Conservation (phyloP, 2,888 invertebrate genomes). For the Melieria omissa region DNA sequence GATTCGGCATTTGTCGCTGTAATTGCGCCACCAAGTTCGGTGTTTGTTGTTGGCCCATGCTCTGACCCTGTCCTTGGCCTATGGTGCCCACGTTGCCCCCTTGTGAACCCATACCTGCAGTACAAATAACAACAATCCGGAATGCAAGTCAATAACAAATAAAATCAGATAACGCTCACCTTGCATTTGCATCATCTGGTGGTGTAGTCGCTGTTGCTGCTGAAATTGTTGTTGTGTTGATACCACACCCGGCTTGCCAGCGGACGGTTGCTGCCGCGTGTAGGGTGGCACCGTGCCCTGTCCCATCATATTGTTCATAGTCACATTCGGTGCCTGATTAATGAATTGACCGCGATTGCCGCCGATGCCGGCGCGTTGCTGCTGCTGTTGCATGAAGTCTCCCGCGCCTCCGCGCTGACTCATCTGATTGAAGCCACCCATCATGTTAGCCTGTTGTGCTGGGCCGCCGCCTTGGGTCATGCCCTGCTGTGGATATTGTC, state of each 20-base stretch:
- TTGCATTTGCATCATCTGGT: constrained; percentile 74
- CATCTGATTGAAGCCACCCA: constrained; percentile 66
- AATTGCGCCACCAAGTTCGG: constrained; percentile 75
- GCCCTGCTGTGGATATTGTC: constrained; percentile 66
- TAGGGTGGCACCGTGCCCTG: constrained; percentile 83
- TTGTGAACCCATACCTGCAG: constrained; percentile 60
- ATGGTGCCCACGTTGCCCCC: constrained; percentile 54
- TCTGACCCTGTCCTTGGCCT: constrained; percentile 61
- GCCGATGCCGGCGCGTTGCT: constrained; percentile 57
- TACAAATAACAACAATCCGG: not conserved
- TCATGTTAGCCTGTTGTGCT: constrained; percentile 60
- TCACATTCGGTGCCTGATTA: constrained; percentile 82
- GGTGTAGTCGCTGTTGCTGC: constrained; percentile 75
- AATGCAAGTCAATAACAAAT: too few species aligned
- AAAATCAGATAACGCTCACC: constrained; percentile 54
- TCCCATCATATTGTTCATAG: constrained; percentile 75
- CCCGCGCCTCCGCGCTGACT: constrained; percentile 62
- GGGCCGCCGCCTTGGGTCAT: constrained; percentile 60
- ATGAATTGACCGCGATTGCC: constrained; percentile 65
- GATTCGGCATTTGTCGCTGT: constrained; percentile 71
- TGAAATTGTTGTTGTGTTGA: constrained; percentile 69
- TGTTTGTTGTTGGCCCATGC: constrained; percentile 70
- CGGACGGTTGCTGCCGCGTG: constrained; percentile 70
- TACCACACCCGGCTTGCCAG: constrained; percentile 61
- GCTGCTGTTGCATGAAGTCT: constrained; percentile 60